Conservation (phyloP, 2,888 invertebrate species). For the Hydriomena furcata region DNA sequence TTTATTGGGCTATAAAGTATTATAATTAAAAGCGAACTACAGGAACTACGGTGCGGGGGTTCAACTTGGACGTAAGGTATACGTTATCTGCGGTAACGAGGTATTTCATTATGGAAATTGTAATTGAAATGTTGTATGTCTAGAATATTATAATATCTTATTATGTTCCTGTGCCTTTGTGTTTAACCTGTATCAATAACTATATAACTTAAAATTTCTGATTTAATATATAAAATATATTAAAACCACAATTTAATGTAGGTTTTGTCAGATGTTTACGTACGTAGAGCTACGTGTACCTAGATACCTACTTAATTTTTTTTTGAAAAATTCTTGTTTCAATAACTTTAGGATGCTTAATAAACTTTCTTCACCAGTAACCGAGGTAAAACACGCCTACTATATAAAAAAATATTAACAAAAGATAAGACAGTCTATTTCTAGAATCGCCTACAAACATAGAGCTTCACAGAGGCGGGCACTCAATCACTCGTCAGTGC, state of each 20-base stretch:
- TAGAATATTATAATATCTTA: background rate
- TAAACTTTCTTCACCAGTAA: too few relatives aligned
- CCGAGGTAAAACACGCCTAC: background rate
- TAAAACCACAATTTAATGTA: too few relatives aligned
- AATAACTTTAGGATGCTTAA: too few relatives aligned
- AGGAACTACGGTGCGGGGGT: slow-evolving; percentile 64
- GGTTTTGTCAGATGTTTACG: too few relatives aligned
- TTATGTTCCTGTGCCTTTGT: too few relatives aligned
- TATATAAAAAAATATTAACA: background rate
- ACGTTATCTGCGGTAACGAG: slow-evolving; percentile 32
- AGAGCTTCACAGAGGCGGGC: slow-evolving; percentile 13
- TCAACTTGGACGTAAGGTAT: slow-evolving; percentile 21
- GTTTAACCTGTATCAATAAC: too few relatives aligned
- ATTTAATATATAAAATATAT: too few relatives aligned
- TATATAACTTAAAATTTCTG: too few relatives aligned
- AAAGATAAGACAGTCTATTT: background rate
- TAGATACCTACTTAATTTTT: too few relatives aligned
- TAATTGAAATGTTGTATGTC: background rate
- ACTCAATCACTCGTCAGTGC: slow-evolving; percentile 37
- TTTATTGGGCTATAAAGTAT: slow-evolving; percentile 92
- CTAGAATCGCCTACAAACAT: slow-evolving; percentile 5
- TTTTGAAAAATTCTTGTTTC: too few relatives aligned
- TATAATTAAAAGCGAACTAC: slow-evolving; percentile 89
- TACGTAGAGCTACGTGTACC: too few relatives aligned
- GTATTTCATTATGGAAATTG: slow-evolving; percentile 10